phyloP scores from a whole-genome alignment of 2,113 vertebrate genomes.

The Coryphaenoides rupestris region DNA sequence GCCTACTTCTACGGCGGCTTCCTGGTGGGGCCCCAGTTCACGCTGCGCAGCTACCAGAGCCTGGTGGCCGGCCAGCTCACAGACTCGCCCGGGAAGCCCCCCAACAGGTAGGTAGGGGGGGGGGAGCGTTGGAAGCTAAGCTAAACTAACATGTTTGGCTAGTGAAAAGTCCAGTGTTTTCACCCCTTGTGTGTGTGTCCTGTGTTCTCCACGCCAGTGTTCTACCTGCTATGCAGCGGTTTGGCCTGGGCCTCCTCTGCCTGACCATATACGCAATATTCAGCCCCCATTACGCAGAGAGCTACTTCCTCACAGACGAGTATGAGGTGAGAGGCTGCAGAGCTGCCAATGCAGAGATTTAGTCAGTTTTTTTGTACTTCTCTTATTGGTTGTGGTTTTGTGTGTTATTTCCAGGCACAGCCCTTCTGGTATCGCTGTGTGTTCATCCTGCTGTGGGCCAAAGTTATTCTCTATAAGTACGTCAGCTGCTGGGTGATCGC shows the following conservation, averaged over 20 bases:
- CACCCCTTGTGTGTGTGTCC: not conserved
- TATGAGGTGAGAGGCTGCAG: slow-evolving; percentile 78
- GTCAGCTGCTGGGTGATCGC: slow-evolving; percentile 97
- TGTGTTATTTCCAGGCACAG: slow-evolving; percentile 71
- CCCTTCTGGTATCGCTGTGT: slow-evolving; percentile 92
- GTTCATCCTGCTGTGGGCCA: slow-evolving; percentile 91
- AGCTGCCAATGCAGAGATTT: not conserved
- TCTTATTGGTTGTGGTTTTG: not conserved
- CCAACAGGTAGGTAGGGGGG: slow-evolving; percentile 87
- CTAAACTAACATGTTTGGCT: slow-evolving; percentile 1
- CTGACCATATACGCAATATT: slow-evolving; percentile 81
- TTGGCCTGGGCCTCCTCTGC: slow-evolving; percentile 84
- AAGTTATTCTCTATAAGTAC: slow-evolving; percentile 93
- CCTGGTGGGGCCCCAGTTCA: slow-evolving; percentile 96
- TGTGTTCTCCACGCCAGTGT: slow-evolving; percentile 64
- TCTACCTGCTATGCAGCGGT: slow-evolving; percentile 84
- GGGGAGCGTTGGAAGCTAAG: not conserved
- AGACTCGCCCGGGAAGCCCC: slow-evolving; percentile 82
- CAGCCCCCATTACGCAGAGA: slow-evolving; percentile 80
- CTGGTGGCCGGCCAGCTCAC: slow-evolving; percentile 86
- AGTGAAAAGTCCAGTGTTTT: not conserved
- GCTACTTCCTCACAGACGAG: slow-evolving; percentile 83
- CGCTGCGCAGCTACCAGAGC: slow-evolving; percentile 88
- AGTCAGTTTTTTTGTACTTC: not conserved
- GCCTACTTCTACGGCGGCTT: slow-evolving; percentile 97